A percentile compares a stretch with the other conserved stretches of the same genome.
Evolutionary conservation across 2,888 invertebrate genomes (phyloP).

Genomic region (Resseliella maxima): DNA sequence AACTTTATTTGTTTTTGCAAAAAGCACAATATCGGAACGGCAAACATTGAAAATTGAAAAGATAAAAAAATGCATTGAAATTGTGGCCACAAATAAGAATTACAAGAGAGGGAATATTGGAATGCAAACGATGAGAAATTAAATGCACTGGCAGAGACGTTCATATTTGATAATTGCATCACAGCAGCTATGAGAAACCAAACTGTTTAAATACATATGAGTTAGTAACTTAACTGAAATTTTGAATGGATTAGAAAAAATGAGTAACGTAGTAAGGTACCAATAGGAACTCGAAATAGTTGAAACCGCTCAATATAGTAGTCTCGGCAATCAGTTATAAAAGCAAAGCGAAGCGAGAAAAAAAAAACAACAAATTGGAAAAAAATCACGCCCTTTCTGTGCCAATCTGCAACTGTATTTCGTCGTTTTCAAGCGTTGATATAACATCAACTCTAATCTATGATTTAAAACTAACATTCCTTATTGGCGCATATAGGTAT

Average conservation of each 20-base stretch:
- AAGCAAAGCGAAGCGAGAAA: not conserved
- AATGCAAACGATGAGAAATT: not conserved
- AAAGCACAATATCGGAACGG: no score
- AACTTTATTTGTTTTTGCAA: no score
- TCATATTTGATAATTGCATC: slow-evolving; percentile 16
- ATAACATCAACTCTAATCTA: not conserved
- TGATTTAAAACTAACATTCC: not conserved
- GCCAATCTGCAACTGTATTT: not conserved
- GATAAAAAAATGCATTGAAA: no score
- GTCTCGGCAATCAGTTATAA: not conserved
- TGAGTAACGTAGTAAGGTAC: not conserved
- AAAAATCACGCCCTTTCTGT: not conserved
- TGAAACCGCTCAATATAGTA: not conserved
- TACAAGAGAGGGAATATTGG: not conserved
- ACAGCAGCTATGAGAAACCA: not conserved
- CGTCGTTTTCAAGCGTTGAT: not conserved
- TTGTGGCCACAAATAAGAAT: no score
- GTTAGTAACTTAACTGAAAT: no score
- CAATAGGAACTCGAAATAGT: not conserved
- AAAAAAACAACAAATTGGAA: no score
- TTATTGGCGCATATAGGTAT: not conserved
- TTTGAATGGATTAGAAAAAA: no score
- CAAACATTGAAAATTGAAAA: no score
- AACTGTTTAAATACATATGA: not conserved
- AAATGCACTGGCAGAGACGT: not conserved